Evolutionary conservation across 1,140 invertebrate genomes (phyloP).

Genomic region (Calycopis cecrops): DNA sequence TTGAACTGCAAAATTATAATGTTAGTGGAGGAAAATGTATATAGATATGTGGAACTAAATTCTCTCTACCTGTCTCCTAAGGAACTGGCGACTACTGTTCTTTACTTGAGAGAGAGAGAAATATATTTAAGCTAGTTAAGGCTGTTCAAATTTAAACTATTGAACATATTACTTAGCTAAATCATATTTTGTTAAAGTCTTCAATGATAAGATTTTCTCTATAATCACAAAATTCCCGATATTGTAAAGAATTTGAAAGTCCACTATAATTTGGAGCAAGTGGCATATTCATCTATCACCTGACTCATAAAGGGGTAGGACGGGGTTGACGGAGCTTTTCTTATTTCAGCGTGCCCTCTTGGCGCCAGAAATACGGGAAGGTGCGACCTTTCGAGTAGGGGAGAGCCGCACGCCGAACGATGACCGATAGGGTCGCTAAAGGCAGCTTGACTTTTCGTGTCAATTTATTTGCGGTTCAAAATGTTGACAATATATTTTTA

Average conservation of each 20-base stretch:
- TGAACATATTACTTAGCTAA: too few relatives aligned
- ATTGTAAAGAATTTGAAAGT: not conserved
- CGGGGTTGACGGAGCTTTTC: slow-evolving; percentile 56
- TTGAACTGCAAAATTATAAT: too few relatives aligned
- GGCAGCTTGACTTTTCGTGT: slow-evolving; percentile 29
- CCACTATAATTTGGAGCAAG: not conserved
- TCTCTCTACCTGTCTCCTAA: too few relatives aligned
- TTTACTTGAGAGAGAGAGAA: too few relatives aligned
- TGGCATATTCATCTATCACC: slow-evolving; percentile 58
- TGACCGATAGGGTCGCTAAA: slow-evolving; percentile 51
- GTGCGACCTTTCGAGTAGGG: slow-evolving; percentile 45
- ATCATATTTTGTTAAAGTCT: too few relatives aligned
- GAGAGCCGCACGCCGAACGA: slow-evolving; percentile 37
- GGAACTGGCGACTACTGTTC: too few relatives aligned
- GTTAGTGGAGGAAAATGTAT: too few relatives aligned
- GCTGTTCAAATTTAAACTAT: too few relatives aligned
- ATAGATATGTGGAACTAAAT: too few relatives aligned
- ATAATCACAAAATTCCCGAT: not conserved
- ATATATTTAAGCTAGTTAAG: too few relatives aligned
- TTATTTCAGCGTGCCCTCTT: slow-evolving; percentile 50
- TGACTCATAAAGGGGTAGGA: slow-evolving; percentile 59
- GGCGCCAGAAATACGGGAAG: slow-evolving; percentile 40
- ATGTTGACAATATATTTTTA: not conserved
- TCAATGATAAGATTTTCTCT: too few relatives aligned
- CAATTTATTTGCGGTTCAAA: slow-evolving; percentile 19